Conservation (phyloP, 2,113 vertebrate genomes). For the Ptyas mucosa region DNA sequence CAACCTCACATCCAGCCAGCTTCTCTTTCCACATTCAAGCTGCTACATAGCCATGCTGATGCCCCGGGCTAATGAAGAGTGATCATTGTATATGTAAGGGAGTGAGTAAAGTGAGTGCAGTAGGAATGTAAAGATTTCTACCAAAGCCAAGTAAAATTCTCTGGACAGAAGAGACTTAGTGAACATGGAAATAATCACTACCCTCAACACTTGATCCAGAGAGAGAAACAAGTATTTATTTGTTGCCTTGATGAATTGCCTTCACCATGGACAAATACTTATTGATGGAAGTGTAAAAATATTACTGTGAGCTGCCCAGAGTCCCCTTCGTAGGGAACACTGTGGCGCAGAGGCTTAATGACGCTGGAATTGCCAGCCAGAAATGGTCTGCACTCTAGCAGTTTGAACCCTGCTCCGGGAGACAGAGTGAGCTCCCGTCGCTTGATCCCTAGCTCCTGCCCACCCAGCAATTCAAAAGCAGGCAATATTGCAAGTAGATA, state of each 20-base stretch:
- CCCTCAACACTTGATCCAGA: conserved; percentile 54
- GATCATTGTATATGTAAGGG: neutral
- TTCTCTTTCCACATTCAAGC: conserved; percentile 62
- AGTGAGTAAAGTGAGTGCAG: neutral
- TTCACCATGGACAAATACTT: conserved; percentile 33
- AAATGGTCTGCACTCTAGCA: neutral
- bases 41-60: conserved; percentile 51
- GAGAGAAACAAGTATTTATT: conserved; percentile 45
- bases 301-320: conserved; percentile 7
- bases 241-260: conserved; percentile 52
- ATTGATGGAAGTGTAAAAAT: conserved; percentile 43
- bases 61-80: conserved; percentile 42
- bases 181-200: conserved; percentile 36
- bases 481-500: neutral
- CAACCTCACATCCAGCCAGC: conserved; percentile 51
- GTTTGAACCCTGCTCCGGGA: neutral
- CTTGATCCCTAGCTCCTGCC: neutral
- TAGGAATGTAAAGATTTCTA: conserved; percentile 48
- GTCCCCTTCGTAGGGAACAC: neutral
- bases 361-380: neutral
- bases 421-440: neutral
- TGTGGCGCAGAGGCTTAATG: neutral
- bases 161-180: conserved; percentile 33
- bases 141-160: conserved; percentile 49
- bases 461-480: neutral